Evolutionary conservation across 1,140 invertebrate species (phyloP).

Genomic region (Brachionus sp.): DNA sequence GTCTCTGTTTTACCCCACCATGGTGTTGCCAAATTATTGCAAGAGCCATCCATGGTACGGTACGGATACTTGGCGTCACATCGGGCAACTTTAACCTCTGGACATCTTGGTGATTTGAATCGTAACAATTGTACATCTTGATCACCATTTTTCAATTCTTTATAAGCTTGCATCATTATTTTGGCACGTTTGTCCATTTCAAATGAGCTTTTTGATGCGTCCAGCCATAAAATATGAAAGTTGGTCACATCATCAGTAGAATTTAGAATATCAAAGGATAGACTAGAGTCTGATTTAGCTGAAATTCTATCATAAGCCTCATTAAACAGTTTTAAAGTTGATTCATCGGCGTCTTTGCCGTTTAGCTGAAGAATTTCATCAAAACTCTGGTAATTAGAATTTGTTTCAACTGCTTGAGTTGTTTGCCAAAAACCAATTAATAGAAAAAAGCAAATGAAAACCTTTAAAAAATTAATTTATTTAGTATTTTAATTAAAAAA

Average conservation of each 20-base stretch:
- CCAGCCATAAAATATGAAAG: neutral
- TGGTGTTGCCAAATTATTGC: slow-evolving; percentile 79
- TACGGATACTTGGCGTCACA: slow-evolving; percentile 58
- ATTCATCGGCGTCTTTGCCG: neutral
- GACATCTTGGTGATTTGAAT: neutral
- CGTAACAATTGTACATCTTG: neutral
- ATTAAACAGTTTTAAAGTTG: neutral
- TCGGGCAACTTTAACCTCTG: neutral
- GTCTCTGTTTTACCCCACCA: slow-evolving; percentile 72
- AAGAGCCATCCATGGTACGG: slow-evolving; percentile 71
- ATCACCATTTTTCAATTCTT: neutral
- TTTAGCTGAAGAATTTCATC: neutral
- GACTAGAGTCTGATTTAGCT: neutral
- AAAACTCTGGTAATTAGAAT: neutral
- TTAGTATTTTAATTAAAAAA: too few species aligned
- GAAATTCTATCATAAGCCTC: neutral
- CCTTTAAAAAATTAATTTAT: too few species aligned
- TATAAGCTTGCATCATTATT: neutral
- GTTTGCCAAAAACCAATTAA: too few species aligned
- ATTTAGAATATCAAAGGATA: neutral
- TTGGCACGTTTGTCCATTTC: neutral
- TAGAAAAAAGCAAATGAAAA: too few species aligned
- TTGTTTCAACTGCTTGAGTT: neutral
- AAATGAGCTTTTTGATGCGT: neutral
- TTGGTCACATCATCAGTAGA: neutral